Evolutionary conservation across 2,888 invertebrate species (phyloP), one percentile per base, ranked within the genome.

Genomic region (Drosophila putrida): DNA sequence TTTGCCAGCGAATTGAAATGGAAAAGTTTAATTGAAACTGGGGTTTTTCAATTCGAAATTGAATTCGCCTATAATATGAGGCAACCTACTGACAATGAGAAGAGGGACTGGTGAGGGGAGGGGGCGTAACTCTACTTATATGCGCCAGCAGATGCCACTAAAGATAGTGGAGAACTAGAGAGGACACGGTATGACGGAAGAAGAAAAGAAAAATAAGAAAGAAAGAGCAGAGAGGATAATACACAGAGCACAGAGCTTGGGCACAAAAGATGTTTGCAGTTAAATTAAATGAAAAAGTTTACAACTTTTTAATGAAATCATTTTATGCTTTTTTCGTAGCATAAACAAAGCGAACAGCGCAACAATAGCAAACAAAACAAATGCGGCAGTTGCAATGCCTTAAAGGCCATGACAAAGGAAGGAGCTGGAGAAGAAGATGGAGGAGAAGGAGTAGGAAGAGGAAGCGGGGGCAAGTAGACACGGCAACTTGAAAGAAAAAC

Each of bases 201-300:
- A 13, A 15, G 11, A 58, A 10, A 35, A 25, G 20, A 35, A 25
- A 27, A 13, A 9, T 20, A 36, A 35, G 27, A 28, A 43, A 61
- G 38, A 54, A 51, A 35, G 64, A 54, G 35, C 33, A 44, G 39
- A 33, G 35, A 53, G 47, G 54, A 74, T 58, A 65, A 77, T 68
- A 44, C 61, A 58, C 61, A 58, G 46, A 43, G 38, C 41, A 46
- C 43, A 59, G 46, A 55, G 61, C 50, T 35, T 8, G 36, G 36
- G 59, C 86, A 77, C 86, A 88, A 89, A 84, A 80, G 89, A 87
- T 89, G 84, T 89, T 87, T 84, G 88, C 88, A 87, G 85, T 89
- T 88, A 85, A 85, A 85, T 85, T 85, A 87, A 85, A 85, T 85
- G 89, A 85, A 85, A 85, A 85, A 85, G 88, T 85, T 85, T 85